phyloP scores from a whole-genome alignment of 2,797 vertebrate genomes.

The Melopsittacus undulatus region DNA sequence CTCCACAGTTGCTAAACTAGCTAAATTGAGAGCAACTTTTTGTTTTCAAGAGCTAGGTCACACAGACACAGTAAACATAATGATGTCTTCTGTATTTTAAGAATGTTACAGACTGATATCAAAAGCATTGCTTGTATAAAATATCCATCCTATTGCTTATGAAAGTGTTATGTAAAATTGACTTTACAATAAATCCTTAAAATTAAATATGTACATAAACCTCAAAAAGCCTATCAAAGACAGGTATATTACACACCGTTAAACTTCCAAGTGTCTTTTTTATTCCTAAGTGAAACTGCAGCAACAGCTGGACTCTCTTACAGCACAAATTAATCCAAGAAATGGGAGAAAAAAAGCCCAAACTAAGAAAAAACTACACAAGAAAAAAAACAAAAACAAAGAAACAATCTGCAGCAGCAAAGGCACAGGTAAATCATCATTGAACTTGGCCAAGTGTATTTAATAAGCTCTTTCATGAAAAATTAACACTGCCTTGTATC shows the following conservation, averaged over 20 bases:
- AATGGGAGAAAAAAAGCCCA: rapidly evolving
- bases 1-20: neutral
- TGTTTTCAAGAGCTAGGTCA: neutral
- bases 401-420: neutral
- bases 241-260: neutral
- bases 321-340: neutral
- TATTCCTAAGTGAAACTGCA: neutral
- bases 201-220: neutral
- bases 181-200: neutral
- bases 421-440: neutral
- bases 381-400: neutral
- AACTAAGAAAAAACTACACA: neutral
- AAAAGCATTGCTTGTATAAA: neutral
- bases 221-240: neutral
- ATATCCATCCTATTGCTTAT: neutral
- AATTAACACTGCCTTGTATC: constrained; percentile 10
- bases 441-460: neutral
- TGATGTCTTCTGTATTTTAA: neutral
- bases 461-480: constrained; percentile 21
- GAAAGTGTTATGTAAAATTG: neutral
- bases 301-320: neutral
- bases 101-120: neutral
- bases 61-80: neutral
- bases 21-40: neutral
- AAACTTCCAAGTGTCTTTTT: neutral